Evolutionary conservation across 1,140 invertebrate species (phyloP).

Genomic region (Aplysia californica): DNA sequence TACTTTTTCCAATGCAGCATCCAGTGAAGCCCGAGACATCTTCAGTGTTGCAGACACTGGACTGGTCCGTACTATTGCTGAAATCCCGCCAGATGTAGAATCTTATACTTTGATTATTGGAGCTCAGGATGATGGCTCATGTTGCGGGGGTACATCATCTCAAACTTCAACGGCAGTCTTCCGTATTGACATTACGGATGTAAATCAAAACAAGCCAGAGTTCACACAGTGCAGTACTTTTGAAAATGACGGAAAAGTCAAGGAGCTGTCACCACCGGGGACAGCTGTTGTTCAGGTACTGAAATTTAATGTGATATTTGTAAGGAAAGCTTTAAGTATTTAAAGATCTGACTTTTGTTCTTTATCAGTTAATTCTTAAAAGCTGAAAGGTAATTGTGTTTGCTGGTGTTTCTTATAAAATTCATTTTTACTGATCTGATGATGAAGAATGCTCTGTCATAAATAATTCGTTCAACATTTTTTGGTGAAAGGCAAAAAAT

Average conservation of each 20-base stretch:
- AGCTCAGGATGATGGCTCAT: constrained; percentile 1
- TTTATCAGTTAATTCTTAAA: not conserved
- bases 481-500: no score
- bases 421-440: not conserved
- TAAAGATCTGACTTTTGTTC: no score
- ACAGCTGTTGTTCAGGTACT: constrained; percentile 21
- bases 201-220: constrained; percentile 6
- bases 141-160: not conserved
- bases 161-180: constrained; percentile 5
- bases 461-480: not conserved
- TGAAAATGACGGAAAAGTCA: constrained; percentile 2
- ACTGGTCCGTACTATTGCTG: not conserved
- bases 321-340: not conserved
- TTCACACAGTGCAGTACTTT: not conserved
- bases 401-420: not conserved
- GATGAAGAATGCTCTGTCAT: not conserved
- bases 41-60: constrained; percentile 8
- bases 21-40: not conserved
- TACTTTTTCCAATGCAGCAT: not conserved
- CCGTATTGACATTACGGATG: constrained; percentile 7
- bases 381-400: not conserved
- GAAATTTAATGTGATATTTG: not conserved
- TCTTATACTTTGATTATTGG: not conserved
- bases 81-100: not conserved
- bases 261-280: constrained; percentile 1